These are phyloP conservation scores for Drosophila suboccidentalis DNA, from an alignment of 2,888 invertebrate species.

Conservation along the genomic window DNA sequence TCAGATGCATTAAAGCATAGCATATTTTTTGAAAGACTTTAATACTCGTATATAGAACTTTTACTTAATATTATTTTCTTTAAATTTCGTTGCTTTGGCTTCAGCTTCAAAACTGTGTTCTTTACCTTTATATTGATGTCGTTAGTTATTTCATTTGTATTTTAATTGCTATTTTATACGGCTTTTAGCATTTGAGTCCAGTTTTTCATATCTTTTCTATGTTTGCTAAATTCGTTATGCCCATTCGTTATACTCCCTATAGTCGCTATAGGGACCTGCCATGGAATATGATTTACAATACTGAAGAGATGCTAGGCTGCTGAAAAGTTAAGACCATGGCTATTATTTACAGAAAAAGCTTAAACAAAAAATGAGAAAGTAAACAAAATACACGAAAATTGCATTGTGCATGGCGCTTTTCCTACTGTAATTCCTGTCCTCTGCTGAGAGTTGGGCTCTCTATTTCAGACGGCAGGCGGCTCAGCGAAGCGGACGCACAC, in stretches of 20 bases:
- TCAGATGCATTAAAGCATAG: no score
- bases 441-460: slow-evolving; percentile 15
- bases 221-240: slow-evolving; percentile 26
- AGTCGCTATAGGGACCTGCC: slow-evolving; percentile 12
- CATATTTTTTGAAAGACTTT: no score
- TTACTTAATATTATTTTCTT: no score
- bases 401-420: slow-evolving; percentile 37
- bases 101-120: neutral
- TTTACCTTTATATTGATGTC: neutral
- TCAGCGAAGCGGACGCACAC: slow-evolving; percentile 60
- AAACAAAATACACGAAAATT: slow-evolving; percentile 45
- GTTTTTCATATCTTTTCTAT: slow-evolving; percentile 12
- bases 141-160: neutral
- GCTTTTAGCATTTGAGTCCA: neutral
- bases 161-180: slow-evolving; percentile 11
- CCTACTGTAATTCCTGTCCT: slow-evolving; percentile 2
- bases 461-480: slow-evolving; percentile 31
- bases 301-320: slow-evolving; percentile 27
- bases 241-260: slow-evolving; percentile 40
- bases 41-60: no score
- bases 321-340: slow-evolving; percentile 38
- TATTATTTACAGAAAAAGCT: slow-evolving; percentile 59
- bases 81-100: no score
- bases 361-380: slow-evolving; percentile 37
- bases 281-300: slow-evolving; percentile 55